Base-by-base conservation (phyloP, 64 coral and sea anemone genomes). In the Montipora cactus region DNA sequence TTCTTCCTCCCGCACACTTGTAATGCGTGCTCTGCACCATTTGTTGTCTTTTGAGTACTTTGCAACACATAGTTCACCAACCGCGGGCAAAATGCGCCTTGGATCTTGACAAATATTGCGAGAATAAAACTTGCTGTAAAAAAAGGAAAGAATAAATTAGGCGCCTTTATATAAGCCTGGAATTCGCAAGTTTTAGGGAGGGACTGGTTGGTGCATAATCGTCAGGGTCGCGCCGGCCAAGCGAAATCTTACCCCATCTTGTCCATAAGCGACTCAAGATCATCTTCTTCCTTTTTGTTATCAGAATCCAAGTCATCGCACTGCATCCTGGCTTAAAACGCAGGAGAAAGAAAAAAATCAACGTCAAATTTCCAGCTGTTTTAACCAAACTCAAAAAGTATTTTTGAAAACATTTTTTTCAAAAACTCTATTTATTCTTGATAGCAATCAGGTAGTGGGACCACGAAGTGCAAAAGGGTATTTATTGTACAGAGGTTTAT, bases 11-110 rank as follows among this genome's bases (percentile, higher is more conserved):
- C 58, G 75, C 7, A 93, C 72, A n/a, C 95, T 76, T 20, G 79
- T 89, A 5, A 99, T 93, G 21, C 92, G 84, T 22, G 94, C 97
- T 67, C 97, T 84, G 81, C 94, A 99, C 97, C 97, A 99, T 14
- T 81, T 55, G 16, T 80, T 92, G 50, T 96, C 94, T 48, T 87
- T 70, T 0, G 83, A 84, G 50, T 94, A 96, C 71, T 91, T 73
- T 2, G 90, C 92, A 20, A 71, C 95, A 0, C 94, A 95, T 67
- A 99, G 77, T 53, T 99, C 97, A 47, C 95, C 95, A 58, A 72
- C 72, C 15, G 98, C 89, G 10, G 93, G 89, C 9, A 92, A 90
- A 48, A 92, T 92, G 2, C 73, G 87, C 18, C 88, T 83, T 3
- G 79, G 87, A 67, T 96, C 84, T 59, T 95, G 95, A 50, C 90